Evolutionary conservation across 2,113 vertebrate genomes (phyloP).

Genomic region (Lota lota): DNA sequence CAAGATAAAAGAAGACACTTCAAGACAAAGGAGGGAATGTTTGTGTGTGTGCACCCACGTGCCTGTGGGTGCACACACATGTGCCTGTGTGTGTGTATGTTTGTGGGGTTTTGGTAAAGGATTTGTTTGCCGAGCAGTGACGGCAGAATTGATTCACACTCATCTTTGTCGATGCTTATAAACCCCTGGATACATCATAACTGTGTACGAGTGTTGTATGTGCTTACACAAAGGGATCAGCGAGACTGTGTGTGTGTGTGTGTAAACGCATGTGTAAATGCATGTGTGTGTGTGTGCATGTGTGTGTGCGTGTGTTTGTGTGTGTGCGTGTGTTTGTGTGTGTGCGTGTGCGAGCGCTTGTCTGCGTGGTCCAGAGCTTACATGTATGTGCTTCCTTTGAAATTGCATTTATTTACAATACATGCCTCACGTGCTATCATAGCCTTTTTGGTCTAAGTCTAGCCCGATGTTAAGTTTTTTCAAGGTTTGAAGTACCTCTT

Average conservation of each 20-base stretch:
- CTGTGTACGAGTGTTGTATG: constrained; percentile 33
- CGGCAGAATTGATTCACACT: constrained; percentile 73
- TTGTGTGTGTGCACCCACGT: not conserved
- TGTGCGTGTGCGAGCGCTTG: not conserved
- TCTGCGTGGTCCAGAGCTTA: not conserved
- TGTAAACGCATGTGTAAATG: constrained; percentile 1
- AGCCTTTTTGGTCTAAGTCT: no score
- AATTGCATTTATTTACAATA: not conserved
- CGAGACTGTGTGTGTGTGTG: constrained; percentile 16
- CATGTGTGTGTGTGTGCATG: constrained; percentile 9
- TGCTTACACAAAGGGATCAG: not conserved
- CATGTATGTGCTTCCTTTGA: not conserved
- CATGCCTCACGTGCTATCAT: not conserved
- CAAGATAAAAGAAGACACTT: no score
- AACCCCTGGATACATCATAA: constrained; percentile 70
- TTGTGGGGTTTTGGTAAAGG: constrained; percentile 61
- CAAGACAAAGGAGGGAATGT: not conserved
- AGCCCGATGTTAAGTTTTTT: no score
- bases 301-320: not conserved
- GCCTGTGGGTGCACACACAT: constrained; percentile 26
- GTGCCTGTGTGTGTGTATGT: constrained; percentile 18
- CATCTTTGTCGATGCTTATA: constrained; percentile 74
- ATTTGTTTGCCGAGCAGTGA: constrained; percentile 70
- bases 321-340: constrained; percentile 3
- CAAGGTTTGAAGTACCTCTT: no score